Percentiles rank a stretch among this genome's conserved stretches.
Conservation (phyloP, 1,140 invertebrate genomes). For the Drosophila bifasciata region DNA sequence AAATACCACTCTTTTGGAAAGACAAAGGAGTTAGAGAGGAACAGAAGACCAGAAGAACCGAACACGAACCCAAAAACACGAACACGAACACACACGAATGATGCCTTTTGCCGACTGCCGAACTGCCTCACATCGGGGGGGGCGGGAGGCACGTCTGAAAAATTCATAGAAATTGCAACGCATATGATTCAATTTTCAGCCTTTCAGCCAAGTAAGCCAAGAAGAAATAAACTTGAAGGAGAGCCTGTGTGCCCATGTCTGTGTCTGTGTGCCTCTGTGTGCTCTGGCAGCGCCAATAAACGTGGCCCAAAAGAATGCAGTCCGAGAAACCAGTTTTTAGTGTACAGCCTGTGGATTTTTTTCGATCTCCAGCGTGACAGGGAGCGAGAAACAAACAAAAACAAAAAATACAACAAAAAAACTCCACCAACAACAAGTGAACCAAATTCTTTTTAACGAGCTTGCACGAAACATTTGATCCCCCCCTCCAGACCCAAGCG, state of each 20-base stretch:
- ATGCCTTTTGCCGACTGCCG: too few relatives aligned
- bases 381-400: constrained; percentile 47
- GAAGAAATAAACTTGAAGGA: constrained; percentile 21
- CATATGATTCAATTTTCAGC: constrained; percentile 80
- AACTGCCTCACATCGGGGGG: constrained; percentile 2
- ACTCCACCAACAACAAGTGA: constrained; percentile 70
- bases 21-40: constrained; percentile 5
- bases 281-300: constrained; percentile 67
- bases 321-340: constrained; percentile 77
- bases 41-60: neutral
- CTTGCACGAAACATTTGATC: constrained; percentile 81
- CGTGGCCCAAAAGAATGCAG: constrained; percentile 81
- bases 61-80: constrained; percentile 1
- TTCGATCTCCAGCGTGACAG: constrained; percentile 48
- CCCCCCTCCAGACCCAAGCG: constrained; percentile 30
- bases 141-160: constrained; percentile 43
- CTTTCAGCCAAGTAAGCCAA: constrained; percentile 36
- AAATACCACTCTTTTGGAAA: neutral
- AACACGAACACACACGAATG: too few relatives aligned
- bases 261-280: too few relatives aligned
- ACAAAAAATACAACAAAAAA: neutral
- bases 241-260: constrained; percentile 2
- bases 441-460: constrained; percentile 83
- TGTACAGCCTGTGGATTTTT: constrained; percentile 71
- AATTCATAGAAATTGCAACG: constrained; percentile 65